Conservation (phyloP, 1,140 invertebrate species). For the Pentalonia nigronervosa region DNA sequence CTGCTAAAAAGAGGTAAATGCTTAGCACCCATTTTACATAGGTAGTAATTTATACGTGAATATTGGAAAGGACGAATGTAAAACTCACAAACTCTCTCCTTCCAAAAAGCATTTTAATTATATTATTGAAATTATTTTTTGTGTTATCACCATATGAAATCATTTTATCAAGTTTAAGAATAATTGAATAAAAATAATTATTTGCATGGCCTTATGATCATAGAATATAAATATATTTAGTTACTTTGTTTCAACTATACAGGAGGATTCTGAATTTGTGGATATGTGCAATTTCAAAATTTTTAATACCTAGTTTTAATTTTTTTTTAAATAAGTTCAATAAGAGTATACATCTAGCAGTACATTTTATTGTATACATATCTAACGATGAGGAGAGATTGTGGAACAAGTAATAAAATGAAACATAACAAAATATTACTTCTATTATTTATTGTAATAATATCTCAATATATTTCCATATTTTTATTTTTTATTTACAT, state of each 20-base stretch:
- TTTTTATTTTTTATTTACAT: no score
- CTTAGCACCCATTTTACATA: background rate
- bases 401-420: no score
- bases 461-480: no score
- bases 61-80: background rate
- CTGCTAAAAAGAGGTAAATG: background rate
- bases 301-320: background rate
- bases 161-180: background rate
- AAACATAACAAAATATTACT: no score
- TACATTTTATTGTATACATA: background rate
- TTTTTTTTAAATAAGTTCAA: background rate
- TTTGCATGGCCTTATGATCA: background rate
- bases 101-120: background rate
- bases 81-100: background rate
- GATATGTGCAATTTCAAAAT: background rate
- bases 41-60: no score
- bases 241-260: background rate
- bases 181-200: background rate
- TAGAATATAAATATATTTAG: background rate
- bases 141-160: background rate
- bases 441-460: no score
- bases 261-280: background rate
- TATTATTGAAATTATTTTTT: background rate
- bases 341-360: background rate
- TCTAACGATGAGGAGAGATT: background rate